These are phyloP conservation scores for Crotalus tigris DNA, from an alignment of 2,113 vertebrate genomes.

Conservation along the genomic window DNA sequence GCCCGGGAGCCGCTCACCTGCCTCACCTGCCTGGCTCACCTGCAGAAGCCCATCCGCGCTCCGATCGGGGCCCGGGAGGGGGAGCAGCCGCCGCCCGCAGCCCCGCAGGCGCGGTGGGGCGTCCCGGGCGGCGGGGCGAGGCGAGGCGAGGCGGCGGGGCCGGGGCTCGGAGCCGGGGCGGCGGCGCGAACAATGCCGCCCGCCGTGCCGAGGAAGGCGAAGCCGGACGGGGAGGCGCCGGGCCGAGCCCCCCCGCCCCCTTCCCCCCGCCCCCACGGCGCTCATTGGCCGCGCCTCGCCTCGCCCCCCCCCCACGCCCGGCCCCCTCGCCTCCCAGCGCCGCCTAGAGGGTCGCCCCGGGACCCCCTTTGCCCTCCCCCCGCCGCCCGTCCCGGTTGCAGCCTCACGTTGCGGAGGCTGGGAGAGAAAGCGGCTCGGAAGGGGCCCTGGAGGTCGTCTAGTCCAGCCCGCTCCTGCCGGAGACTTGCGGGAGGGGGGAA, in stretches of 20 bases:
- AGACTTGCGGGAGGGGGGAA: too few relatives aligned
- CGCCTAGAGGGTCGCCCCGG: too few relatives aligned
- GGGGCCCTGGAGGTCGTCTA: too few relatives aligned
- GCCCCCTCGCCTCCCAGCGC: too few relatives aligned
- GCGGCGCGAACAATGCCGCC: constrained; percentile 20
- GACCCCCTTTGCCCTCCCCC: too few relatives aligned
- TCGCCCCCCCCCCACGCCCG: not conserved
- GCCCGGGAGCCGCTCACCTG: not conserved
- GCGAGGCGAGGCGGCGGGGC: not conserved
- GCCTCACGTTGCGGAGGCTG: too few relatives aligned
- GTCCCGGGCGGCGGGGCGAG: not conserved
- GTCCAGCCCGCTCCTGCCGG: too few relatives aligned
- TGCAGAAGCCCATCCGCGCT: not conserved
- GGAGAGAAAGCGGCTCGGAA: too few relatives aligned
- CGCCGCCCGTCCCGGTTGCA: too few relatives aligned
- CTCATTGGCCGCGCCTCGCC: not conserved
- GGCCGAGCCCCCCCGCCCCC: not conserved
- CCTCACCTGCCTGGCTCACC: not conserved
- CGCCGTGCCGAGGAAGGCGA: not conserved
- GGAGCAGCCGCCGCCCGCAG: not conserved
- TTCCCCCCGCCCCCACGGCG: not conserved
- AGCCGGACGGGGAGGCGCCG: not conserved
- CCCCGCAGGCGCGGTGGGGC: not conserved
- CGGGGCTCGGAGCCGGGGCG: not conserved
- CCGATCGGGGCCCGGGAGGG: not conserved